Base-by-base conservation (phyloP, 2,888 invertebrate species). In the Acrocera orbiculus region DNA sequence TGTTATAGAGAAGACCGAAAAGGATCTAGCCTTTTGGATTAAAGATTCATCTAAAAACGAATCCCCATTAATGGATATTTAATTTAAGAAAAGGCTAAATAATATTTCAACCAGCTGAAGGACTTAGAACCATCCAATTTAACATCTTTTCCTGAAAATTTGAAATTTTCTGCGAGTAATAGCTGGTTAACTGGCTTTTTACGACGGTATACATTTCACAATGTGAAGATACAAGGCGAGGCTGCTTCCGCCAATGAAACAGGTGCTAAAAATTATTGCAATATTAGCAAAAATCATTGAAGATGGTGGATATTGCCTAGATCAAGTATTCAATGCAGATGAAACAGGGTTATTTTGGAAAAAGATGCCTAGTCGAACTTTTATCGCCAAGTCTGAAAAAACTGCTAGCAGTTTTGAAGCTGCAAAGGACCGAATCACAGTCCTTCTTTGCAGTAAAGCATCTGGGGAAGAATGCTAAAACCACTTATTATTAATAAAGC, bases 331-430 rank as follows among this genome's bases (percentile, higher is more conserved):
- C 26, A 49, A 48, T 42, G 46, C 46, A 2, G 46, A 46, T 27
- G 48, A 48, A 40, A 47, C 44, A 5, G 46, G 45, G 5, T 30
- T 48, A 16, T 49, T 44, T 41, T 47, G 46, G 47, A 52, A 46
- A 40, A 44, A 44, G 45, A 48, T 53, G 48, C 48, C 51, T 15
- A 45, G 41, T 13, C 31, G 46, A 39, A 54, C 52, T 14, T 53
- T 44, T 39, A 38, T 51, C 16, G 40, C 48, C 6, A 45, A 49
- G 37, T 42, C 46, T 2, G 45, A 53, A 34, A 50, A 50, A 40
- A 39, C 40, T 36, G 41, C 41, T 16, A 27, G 27, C 38, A 46
- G 43, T 39, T 46, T 34, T 46, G 46, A 46, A 28, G 45, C 42
- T 19, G 42, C 44, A 15, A 50, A 51, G 36, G 47, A 50, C 41